Evolutionary conservation across 1,140 invertebrate species (phyloP).

Genomic region (Drosophila grimshawi): DNA sequence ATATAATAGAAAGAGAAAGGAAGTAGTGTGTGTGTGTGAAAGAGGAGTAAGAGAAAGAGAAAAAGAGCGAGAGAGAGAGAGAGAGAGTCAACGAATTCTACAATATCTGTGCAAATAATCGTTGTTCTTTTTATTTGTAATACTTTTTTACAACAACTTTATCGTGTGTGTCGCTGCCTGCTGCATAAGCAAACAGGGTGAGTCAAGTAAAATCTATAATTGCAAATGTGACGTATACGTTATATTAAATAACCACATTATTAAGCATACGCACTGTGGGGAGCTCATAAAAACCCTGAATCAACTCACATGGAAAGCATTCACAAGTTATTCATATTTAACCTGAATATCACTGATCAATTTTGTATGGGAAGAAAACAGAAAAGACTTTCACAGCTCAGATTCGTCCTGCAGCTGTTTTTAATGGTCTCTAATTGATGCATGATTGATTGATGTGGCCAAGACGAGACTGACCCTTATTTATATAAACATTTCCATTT

Average conservation of each 20-base stretch:
- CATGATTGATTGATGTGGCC: too few species aligned
- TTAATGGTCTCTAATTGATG: too few species aligned
- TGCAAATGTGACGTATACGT: slow-evolving; percentile 49
- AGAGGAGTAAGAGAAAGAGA: slow-evolving; percentile 2
- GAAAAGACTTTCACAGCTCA: too few species aligned
- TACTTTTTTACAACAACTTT: slow-evolving; percentile 45
- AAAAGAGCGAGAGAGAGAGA: neutral
- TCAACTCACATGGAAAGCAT: too few species aligned
- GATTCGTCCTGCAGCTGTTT: too few species aligned
- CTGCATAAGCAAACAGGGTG: slow-evolving; percentile 79
- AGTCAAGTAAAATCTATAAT: slow-evolving; percentile 46
- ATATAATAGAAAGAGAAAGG: slow-evolving; percentile 27
- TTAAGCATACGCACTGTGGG: slow-evolving; percentile 46
- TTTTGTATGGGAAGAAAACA: too few species aligned
- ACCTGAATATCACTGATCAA: too few species aligned
- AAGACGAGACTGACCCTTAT: too few species aligned
- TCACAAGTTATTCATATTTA: too few species aligned
- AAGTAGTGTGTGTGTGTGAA: neutral
- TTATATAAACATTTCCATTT: too few species aligned
- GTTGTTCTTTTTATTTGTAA: slow-evolving; percentile 25
- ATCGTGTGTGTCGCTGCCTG: slow-evolving; percentile 64
- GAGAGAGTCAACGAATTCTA: slow-evolving; percentile 10
- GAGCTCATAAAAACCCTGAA: neutral
- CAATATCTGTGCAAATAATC: slow-evolving; percentile 42
- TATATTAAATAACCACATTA: slow-evolving; percentile 14